Base-by-base conservation (phyloP, 2,888 invertebrate species). In the Eretmocerus hayati region DNA sequence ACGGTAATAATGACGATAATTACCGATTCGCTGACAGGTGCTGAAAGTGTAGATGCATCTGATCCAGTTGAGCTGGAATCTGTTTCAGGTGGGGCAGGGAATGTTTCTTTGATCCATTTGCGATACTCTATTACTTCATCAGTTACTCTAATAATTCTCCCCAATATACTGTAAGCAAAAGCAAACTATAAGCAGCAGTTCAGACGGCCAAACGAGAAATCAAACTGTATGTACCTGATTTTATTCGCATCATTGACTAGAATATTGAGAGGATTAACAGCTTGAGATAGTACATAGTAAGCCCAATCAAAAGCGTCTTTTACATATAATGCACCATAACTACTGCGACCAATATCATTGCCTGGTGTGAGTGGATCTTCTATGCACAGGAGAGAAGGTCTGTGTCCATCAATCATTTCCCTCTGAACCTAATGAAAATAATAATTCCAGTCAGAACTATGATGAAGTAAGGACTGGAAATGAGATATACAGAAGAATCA, bases 331-430 rank as follows among this genome's bases (percentile, higher is more conserved):
- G 90, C 90, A 50, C 93, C 93, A 73, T 95, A 96, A 64, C 95
- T 95, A 71, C 94, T 94, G 60, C 95, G 84, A 8, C 97, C 97
- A 70, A 99, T 96, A 73, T 97, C 97, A 73, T 99, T 99, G 57
- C 88, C 93, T 15, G 92, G 83, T 54, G 91, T 90, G 36, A 99
- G 79, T 19, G 99, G 99, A 77, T 99, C 99, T 75, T 97, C 96
- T 61, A 99, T 96, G 70, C 95, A 96, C 56, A 99, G 77, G 67
- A 96, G 75, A 55, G 95, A 93, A 19, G 92, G 92, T 40, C 94
- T 79, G 73, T 94, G 91, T 1, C 94, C 94, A 72, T 92, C 91
- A 59, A 88, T 84, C 91, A 95, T 92, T 64, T 92, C 90, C 71
- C 87, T 81, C 72, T 90, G 90, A 68, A 91, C 81, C 76, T 76